Conservation (phyloP, 1,140 invertebrate species). For the Psix sp. region DNA sequence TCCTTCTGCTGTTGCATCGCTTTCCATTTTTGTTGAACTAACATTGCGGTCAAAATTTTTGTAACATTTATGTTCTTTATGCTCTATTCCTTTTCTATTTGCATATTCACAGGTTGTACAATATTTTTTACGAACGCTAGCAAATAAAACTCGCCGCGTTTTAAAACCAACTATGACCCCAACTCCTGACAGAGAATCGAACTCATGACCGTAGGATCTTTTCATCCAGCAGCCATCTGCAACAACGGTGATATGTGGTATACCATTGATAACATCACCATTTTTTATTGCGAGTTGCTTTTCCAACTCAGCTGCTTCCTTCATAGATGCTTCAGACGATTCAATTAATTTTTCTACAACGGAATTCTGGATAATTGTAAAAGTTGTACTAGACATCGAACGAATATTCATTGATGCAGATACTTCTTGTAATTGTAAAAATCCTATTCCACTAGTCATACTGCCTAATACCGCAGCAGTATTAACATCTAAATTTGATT, state of each 20-base stretch:
- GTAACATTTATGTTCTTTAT: constrained; percentile 41
- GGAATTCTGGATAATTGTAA: neutral
- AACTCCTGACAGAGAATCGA: constrained; percentile 56
- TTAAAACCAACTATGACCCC: constrained; percentile 53
- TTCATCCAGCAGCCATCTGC: constrained; percentile 45
- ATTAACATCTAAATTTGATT: no score
- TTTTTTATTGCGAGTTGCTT: constrained; percentile 1
- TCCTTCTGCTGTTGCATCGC: constrained; percentile 69
- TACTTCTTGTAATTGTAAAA: constrained; percentile 65
- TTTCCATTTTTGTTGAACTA: constrained; percentile 72
- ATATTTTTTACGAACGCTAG: constrained; percentile 61
- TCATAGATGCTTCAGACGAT: neutral
- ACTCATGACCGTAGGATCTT: constrained; percentile 57
- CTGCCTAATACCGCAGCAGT: no score
- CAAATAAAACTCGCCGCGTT: constrained; percentile 38
- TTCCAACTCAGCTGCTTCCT: neutral
- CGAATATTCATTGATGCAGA: constrained; percentile 23
- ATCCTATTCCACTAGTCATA: no score
- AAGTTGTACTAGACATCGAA: neutral
- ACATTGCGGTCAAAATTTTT: constrained; percentile 57
- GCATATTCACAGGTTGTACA: constrained; percentile 49
- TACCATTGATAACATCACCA: neutral
- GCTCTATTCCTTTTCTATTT: constrained; percentile 21
- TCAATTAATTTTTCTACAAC: neutral
- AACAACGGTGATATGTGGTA: constrained; percentile 1